Evolutionary conservation across 2,888 invertebrate species (phyloP), one percentile per base, ranked within the genome.

Genomic region (Deroplatys truncata): DNA sequence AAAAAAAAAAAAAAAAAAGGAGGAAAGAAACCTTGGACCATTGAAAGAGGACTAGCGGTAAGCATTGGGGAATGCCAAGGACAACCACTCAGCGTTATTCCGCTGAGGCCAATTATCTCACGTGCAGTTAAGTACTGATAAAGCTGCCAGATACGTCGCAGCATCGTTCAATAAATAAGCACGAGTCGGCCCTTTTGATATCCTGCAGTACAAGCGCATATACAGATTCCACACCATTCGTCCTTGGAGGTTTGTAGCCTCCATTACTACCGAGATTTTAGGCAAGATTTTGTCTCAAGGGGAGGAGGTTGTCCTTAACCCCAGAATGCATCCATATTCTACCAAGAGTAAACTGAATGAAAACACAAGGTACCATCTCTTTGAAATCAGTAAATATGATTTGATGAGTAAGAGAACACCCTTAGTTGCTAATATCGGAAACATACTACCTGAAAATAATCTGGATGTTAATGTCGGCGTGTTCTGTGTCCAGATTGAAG

Each of bases 51-150:
- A 72, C 56, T 72, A 72, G 56, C 56, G 56, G 56, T 72, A 72
- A 72, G 56, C 56, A 72, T 72, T 72, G 56, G 56, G 87, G 82
- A 35, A 87, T 87, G 87, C 87, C 87, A 87, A 87, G 87, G 87
- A 87, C 87, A 87, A 83, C 87, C 35, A 87, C 83, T 28, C 31
- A 72, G 20, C 56, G 25, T 20, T 72, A 72, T 72, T 72, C 56
- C 56, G 25, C 56, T 72, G 56, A 72, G 56, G 56, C 56, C 56
- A 72, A 72, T 72, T 72, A 72, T 72, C 56, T 72, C 56, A 72
- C 56, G 56, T 72, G 56, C 56, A 72, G 56, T 72, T 72, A 72
- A 20, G 20, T 72, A 72, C 56, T 72, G 56, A 72, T 72, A 72
- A 72, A 72, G 56, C 56, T 72, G 56, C 56, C 56, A 72, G 56